Evolutionary conservation across 2,888 invertebrate species (phyloP).

Genomic region (Eupithecia inturbata): DNA sequence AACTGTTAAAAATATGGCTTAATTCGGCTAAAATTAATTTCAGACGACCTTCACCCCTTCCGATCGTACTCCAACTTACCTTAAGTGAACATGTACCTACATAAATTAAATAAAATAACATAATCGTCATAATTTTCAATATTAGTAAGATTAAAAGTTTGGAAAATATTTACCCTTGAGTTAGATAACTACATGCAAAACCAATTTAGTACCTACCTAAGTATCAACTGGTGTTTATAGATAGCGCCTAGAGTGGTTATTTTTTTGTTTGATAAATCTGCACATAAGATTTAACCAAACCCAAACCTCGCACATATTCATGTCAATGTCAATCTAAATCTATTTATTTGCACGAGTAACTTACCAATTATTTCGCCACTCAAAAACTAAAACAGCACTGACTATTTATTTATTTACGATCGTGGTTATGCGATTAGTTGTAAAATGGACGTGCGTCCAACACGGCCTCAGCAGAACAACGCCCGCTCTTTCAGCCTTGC

Average conservation of each 20-base stretch:
- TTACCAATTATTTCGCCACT: background rate
- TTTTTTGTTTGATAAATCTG: background rate
- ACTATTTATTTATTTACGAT: constrained; percentile 1
- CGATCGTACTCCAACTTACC: no score
- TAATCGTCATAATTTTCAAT: background rate
- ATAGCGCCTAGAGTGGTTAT: background rate
- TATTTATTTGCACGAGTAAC: background rate
- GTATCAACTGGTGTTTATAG: background rate
- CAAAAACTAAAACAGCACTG: constrained; percentile 3
- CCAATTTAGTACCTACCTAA: background rate
- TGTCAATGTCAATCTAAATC: background rate
- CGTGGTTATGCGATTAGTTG: constrained; percentile 29
- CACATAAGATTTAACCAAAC: background rate
- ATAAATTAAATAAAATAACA: background rate
- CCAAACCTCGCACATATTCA: background rate
- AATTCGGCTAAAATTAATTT: no score
- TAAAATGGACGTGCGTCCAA: constrained; percentile 52
- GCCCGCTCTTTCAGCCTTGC: constrained; percentile 63
- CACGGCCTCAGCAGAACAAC: constrained; percentile 63
- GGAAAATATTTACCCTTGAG: background rate
- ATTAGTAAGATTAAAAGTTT: background rate
- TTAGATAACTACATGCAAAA: constrained; percentile 4
- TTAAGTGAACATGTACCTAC: background rate
- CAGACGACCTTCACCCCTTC: no score
- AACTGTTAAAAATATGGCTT: no score